phyloP scores from a whole-genome alignment of 1,140 invertebrate genomes.

The Oppia nitens region DNA sequence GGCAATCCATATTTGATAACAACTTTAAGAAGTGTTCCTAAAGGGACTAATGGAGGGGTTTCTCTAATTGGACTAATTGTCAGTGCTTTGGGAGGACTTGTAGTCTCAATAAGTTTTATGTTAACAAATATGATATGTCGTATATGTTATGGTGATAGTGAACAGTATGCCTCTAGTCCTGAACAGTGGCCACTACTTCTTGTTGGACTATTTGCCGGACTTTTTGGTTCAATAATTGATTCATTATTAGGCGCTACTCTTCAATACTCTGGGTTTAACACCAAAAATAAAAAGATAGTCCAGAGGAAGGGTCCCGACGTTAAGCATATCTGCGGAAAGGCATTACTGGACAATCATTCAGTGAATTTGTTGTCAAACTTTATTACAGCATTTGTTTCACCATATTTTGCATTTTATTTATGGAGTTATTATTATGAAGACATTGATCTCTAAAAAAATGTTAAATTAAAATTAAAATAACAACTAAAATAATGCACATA shows the following conservation, averaged over 20 bases:
- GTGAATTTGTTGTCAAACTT: conserved; percentile 70
- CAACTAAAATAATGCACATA: too few relatives aligned
- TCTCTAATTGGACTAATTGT: conserved; percentile 48
- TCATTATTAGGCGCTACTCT: conserved; percentile 64
- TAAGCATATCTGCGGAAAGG: conserved; percentile 53
- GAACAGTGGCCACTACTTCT: conserved; percentile 55
- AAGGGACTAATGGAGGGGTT: conserved; percentile 65
- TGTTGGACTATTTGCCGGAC: conserved; percentile 47
- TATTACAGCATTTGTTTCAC: conserved; percentile 50
- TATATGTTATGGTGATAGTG: not conserved
- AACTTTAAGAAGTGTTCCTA: conserved; percentile 50
- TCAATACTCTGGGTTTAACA: conserved; percentile 57
- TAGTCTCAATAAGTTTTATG: conserved; percentile 56
- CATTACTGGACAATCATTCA: conserved; percentile 71
- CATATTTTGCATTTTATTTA: conserved; percentile 25
- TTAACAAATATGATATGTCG: conserved; percentile 23
- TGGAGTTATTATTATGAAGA: too few relatives aligned
- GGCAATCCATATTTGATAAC: conserved; percentile 58
- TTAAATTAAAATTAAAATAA: too few relatives aligned
- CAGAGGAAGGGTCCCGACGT: conserved; percentile 34
- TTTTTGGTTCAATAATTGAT: conserved; percentile 63
- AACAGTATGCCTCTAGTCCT: conserved; percentile 26
- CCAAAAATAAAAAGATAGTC: not conserved
- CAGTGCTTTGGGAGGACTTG: conserved; percentile 52
- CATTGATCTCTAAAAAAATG: too few relatives aligned